phyloP scores from a whole-genome alignment of 2,888 invertebrate genomes.

The Ectropis crepuscularia region DNA sequence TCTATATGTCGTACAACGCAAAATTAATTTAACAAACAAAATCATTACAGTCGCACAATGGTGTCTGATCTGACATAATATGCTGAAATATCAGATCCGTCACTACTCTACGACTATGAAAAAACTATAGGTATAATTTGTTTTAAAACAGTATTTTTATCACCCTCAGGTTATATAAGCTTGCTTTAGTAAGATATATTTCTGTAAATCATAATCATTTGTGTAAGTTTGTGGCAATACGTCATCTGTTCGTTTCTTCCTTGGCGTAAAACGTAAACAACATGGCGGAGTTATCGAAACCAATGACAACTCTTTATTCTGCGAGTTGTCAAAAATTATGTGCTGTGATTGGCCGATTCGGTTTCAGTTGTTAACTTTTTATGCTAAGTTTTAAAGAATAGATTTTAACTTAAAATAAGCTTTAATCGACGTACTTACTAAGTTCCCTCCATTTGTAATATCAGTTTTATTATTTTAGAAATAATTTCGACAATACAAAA shows the following conservation, averaged over 20 bases:
- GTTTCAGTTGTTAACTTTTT: no score
- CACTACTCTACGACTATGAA: background rate
- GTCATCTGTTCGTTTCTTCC: no score
- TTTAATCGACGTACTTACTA: conserved; percentile 61
- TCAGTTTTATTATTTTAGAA: conserved; percentile 42
- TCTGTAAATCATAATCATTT: conserved; percentile 39
- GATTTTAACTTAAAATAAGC: conserved; percentile 57
- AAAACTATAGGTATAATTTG: conserved; percentile 9
- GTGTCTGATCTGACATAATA: no score
- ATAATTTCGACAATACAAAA: conserved; percentile 69
- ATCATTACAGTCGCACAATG: no score
- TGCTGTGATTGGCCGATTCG: no score
- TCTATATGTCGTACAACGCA: conserved; percentile 34
- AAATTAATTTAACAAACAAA: no score
- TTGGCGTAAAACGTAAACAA: no score
- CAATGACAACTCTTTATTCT: no score
- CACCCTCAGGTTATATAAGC: conserved; percentile 17
- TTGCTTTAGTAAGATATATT: conserved; percentile 32
- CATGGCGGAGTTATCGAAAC: no score
- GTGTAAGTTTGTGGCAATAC: conserved; percentile 67
- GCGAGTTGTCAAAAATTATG: no score
- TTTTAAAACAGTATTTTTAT: conserved; percentile 37
- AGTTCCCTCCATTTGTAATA: conserved; percentile 64
- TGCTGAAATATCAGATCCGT: no score
- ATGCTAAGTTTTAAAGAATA: no score